phyloP scores from a whole-genome alignment of 2,113 vertebrate species.

The Geococcyx californianus region DNA sequence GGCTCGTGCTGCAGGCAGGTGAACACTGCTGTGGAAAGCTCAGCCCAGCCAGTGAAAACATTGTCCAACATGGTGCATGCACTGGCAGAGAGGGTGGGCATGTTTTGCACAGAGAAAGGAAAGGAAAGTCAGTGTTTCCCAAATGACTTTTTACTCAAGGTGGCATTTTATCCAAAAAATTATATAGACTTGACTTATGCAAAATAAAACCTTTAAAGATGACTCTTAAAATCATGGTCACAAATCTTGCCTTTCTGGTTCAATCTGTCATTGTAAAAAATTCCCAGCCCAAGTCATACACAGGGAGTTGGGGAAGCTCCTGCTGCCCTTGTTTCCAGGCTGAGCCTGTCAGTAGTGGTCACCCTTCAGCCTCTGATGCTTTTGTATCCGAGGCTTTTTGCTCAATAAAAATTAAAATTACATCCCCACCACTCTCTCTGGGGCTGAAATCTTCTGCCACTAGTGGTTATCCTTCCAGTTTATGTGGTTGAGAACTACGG shows the following conservation, averaged over 20 bases:
- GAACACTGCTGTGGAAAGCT: background rate
- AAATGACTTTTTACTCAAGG: background rate
- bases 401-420: constrained; percentile 1
- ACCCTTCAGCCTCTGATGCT: background rate
- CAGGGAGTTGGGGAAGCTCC: background rate
- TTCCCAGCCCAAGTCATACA: background rate
- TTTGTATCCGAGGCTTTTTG: background rate
- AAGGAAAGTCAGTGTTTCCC: background rate
- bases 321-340: background rate
- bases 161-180: background rate
- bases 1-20: background rate
- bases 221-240: background rate
- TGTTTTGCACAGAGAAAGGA: background rate
- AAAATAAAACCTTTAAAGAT: background rate
- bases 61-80: background rate
- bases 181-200: background rate
- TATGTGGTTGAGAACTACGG: background rate
- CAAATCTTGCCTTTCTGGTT: background rate
- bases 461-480: background rate
- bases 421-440: accelerated
- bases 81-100: background rate
- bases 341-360: background rate
- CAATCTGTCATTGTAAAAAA: background rate
- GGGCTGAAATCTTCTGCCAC: background rate
- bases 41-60: background rate